Evolutionary conservation across 2,797 vertebrate species (phyloP), one percentile per base, ranked within the genome.

Genomic region (Lacerta agilis): DNA sequence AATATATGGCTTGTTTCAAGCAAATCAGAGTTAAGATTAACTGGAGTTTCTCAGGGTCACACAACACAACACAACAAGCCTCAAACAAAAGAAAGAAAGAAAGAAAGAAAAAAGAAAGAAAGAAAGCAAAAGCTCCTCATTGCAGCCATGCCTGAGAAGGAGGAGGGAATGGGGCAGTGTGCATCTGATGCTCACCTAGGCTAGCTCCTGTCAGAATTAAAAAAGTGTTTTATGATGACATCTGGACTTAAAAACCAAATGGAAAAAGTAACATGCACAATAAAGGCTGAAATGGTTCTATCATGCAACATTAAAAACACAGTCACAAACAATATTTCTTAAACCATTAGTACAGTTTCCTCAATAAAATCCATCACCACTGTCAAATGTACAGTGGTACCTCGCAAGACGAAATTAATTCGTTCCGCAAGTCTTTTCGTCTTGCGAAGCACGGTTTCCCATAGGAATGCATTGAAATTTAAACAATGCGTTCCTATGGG

Each of bases 271-370:
- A 9, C n/a, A 88, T 36, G 25, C 18, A 43, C 25, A 45, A 23
- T 13, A 41, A 9, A 8, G 18, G 55, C 3, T 58, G 45, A 83
- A 79, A n/a, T 15, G 33, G n/a, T 66, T 83, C 55, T 77, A 49
- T 13, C 9, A 55, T 82, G 61, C 29, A 61, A 79, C 2, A n/a
- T 38, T 83, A 45, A 77, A 23, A 89, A 45, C 27, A 84, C 8
- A 77, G 85, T 88, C 15, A 17, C 69, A 88, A 89, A 75, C n/a
- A 82, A 72, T 17, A 38, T 64, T 61, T 71, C 64, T 86, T 43
- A 27, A 18, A 45, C 18, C 13, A 83, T 23, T n/a, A 77, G 25
- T 20, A 33, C 36, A 64, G 27, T 67, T 45, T 43, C 67, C 17
- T 84, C 29, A 29, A 84, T 72, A 43, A 49, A 43, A 45, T 43